These are phyloP conservation scores for Urocitellus parryii DNA, from an alignment of 2,113 vertebrate genomes.

Conservation along the genomic window DNA sequence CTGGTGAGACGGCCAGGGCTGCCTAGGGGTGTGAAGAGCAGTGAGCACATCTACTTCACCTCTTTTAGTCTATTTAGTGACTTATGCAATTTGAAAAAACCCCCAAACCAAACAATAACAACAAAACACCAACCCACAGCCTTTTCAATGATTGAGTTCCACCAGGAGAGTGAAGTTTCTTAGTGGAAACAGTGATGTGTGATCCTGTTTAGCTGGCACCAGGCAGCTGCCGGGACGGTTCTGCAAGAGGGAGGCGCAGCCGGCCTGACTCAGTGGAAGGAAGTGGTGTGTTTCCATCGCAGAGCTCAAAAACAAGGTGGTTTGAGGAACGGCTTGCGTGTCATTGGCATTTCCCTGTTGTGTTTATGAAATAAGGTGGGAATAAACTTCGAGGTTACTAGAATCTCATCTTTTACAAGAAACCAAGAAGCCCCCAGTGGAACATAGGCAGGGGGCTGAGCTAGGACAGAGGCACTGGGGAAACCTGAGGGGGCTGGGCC, in stretches of 20 bases:
- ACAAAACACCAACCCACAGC: background rate
- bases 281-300: slow-evolving; percentile 89
- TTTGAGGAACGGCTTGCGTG: slow-evolving; percentile 85
- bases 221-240: slow-evolving; percentile 57
- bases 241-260: slow-evolving; percentile 64
- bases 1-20: accelerated
- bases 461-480: background rate
- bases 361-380: slow-evolving; percentile 88
- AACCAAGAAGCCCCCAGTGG: slow-evolving; percentile 77
- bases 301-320: slow-evolving; percentile 86
- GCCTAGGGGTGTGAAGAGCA: too few species aligned
- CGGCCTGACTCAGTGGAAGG: slow-evolving; percentile 87
- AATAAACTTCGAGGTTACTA: slow-evolving; percentile 84
- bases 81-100: slow-evolving; percentile 2
- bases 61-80: background rate
- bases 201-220: slow-evolving; percentile 66
- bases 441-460: accelerated
- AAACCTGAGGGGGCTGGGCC: background rate
- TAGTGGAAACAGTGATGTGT: slow-evolving; percentile 85
- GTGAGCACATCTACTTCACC: too few species aligned
- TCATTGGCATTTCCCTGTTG: slow-evolving; percentile 88
- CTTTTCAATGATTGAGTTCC: slow-evolving; percentile 70
- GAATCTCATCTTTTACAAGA: slow-evolving; percentile 86
- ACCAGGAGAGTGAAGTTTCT: slow-evolving; percentile 48
- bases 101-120: slow-evolving; percentile 55